These are phyloP conservation scores for Porites cylindrica DNA, from an alignment of 92 coral and sea anemone species.

Conservation along the genomic window DNA sequence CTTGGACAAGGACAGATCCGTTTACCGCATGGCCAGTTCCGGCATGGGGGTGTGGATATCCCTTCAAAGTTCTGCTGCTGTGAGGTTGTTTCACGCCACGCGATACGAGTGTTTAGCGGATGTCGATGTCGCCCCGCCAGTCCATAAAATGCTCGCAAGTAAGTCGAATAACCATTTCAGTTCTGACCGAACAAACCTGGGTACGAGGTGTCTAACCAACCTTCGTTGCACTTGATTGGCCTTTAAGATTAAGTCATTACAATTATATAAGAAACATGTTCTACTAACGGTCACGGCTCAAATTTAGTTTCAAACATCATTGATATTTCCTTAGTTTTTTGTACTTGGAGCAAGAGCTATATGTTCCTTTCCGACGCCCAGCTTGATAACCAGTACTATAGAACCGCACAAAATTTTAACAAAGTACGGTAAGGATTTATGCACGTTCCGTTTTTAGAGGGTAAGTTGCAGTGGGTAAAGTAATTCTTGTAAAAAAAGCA, in stretches of 20 bases:
- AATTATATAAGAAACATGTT: neutral
- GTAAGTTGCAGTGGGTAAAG: too few species aligned
- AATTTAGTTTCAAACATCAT: too few species aligned
- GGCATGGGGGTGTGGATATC: slow-evolving; percentile 99
- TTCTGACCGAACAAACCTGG: neutral
- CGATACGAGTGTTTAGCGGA: slow-evolving; percentile 95
- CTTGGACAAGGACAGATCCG: slow-evolving; percentile 87
- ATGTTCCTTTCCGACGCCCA: too few species aligned
- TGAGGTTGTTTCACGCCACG: slow-evolving; percentile 92
- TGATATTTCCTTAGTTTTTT: neutral
- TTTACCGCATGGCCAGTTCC: slow-evolving; percentile 97
- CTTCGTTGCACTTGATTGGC: neutral
- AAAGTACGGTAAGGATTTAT: too few species aligned
- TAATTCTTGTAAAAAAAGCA: too few species aligned
- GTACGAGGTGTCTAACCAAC: neutral
- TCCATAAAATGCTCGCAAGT: slow-evolving; percentile 98
- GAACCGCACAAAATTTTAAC: too few species aligned
- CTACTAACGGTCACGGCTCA: too few species aligned
- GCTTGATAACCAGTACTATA: neutral
- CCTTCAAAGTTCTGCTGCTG: slow-evolving; percentile 89
- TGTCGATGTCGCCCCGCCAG: slow-evolving; percentile 95
- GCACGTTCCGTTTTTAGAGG: too few species aligned
- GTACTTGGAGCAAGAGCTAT: neutral
- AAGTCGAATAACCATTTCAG: neutral
- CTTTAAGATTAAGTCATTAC: neutral